Conservation (phyloP, 2,797 vertebrate genomes). For the Anas bahamensis region DNA sequence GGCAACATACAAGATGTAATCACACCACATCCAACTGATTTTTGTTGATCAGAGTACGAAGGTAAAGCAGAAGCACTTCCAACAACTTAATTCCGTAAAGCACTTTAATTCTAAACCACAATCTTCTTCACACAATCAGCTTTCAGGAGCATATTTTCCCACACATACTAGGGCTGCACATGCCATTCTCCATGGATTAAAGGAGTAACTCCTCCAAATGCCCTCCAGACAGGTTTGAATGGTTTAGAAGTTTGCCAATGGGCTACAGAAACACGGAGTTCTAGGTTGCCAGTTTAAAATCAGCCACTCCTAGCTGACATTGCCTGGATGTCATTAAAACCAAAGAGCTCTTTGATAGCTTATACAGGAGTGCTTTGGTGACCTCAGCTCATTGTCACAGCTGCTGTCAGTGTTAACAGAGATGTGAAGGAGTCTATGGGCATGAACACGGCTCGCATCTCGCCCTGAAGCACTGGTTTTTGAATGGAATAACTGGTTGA, state of each 20-base stretch:
- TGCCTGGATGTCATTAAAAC: background rate
- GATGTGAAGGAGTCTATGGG: background rate
- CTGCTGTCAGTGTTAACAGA: background rate
- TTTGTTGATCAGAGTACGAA: background rate
- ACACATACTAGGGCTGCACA: background rate
- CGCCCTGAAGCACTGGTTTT: background rate
- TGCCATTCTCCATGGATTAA: slow-evolving; percentile 15
- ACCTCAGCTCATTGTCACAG: background rate
- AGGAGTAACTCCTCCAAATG: background rate
- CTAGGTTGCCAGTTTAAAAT: background rate
- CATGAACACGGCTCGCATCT: background rate
- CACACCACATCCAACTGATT: background rate
- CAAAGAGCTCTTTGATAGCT: background rate
- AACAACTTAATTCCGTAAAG: background rate
- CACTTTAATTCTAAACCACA: background rate
- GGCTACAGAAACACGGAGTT: background rate
- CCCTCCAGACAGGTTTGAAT: background rate
- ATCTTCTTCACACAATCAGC: background rate
- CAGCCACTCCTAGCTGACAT: background rate
- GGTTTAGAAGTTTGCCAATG: background rate
- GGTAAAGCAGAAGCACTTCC: background rate
- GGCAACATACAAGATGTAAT: background rate
- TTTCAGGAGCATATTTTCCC: background rate
- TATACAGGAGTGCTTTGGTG: background rate
- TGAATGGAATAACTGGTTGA: background rate